phyloP scores from a whole-genome alignment of 2,888 invertebrate species.

The Drosophila prolongata region DNA sequence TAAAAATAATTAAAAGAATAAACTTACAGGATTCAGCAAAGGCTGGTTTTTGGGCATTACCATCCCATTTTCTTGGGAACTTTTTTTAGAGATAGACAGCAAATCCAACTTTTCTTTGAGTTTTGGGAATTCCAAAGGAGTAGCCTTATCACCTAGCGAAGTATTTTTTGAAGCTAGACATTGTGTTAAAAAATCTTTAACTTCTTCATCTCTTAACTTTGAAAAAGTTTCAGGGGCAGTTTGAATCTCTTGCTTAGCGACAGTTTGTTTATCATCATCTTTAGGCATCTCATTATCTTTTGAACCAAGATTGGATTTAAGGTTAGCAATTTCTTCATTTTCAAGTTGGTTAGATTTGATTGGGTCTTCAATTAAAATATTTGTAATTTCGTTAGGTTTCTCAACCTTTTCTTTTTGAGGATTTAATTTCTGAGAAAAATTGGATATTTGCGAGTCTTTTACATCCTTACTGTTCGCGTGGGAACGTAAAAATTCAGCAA shows the following conservation, averaged over 20 bases:
- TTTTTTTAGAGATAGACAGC: not conserved
- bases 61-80: not conserved
- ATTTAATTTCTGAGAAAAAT: not conserved
- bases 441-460: not conserved
- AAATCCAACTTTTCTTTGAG: not conserved
- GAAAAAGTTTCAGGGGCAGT: not conserved
- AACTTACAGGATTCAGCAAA: slow-evolving; percentile 21
- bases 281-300: not conserved
- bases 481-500: not conserved
- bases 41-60: not conserved
- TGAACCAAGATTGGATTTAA: not conserved
- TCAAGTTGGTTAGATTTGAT: not conserved
- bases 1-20: not conserved
- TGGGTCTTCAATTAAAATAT: too few species aligned
- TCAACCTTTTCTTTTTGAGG: not conserved
- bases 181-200: not conserved
- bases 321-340: not conserved
- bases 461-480: not conserved
- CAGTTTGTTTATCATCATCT: not conserved
- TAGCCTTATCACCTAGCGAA: not conserved
- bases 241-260: not conserved
- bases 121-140: not conserved
- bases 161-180: not conserved
- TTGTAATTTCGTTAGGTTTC: not conserved
- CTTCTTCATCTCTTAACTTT: not conserved